Base-by-base conservation (phyloP, 2,888 invertebrate genomes). In the Gordius sp. region DNA sequence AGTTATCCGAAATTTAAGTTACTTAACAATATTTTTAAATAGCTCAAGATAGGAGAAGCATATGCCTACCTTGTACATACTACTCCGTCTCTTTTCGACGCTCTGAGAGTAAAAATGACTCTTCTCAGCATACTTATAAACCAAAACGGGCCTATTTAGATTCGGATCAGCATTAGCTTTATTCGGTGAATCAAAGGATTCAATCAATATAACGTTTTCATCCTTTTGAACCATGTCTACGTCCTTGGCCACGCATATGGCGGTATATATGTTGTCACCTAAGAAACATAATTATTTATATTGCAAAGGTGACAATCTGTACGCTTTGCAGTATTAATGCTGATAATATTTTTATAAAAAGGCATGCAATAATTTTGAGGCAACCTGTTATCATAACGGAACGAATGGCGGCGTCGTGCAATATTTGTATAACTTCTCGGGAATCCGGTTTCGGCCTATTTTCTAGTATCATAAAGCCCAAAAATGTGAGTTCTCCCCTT, bases 361-460 rank as follows among this genome's bases (percentile, higher is more conserved):
- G 39, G 39, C 39, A n/a, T 33, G n/a, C n/a, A 8, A 33, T 13
- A 33, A n/a, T n/a, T 47, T n/a, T 47, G n/a, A n/a, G n/a, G n/a
- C n/a, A 63, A 79, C 80, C 87, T 28, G 91, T 91, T 2, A 89
- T 82, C 89, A 93, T 91, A 55, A 74, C 68, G 20, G 70, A 65
- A 16, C 69, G 62, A 47, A 93, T 81, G 63, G 79, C 76, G 0
- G 91, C 89, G 13, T 78, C 56, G 62, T 78, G 79, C 56, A 93
- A 71, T 55, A 78, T 77, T 4, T 75, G 69, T 57, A 91, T 82
- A 56, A 85, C 80, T 1, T 79, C 78, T 0, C 78, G 77, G 0
- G 87, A 85, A 64, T 86, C 82, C 0, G 79, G 77, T 66, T 93
- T 91, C 58, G 91, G 71, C 0, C 83, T 75, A 69, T 93, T 93